These are phyloP conservation scores for Drosophila carrolli DNA, from an alignment of 1,140 invertebrate genomes.

Conservation along the genomic window DNA sequence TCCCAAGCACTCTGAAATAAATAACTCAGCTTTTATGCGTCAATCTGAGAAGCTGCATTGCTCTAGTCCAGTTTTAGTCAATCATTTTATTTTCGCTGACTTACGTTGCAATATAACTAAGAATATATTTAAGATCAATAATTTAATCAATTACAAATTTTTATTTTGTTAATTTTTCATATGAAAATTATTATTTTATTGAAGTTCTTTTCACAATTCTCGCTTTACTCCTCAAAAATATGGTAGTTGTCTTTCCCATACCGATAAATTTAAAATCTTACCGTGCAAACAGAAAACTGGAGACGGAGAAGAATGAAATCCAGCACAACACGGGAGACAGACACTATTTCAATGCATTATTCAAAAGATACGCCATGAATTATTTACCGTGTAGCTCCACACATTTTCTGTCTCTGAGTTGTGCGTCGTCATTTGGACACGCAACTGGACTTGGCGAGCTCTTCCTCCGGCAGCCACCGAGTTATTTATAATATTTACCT, in stretches of 20 bases:
- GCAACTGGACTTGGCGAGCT: slow-evolving; percentile 15
- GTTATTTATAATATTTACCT: slow-evolving; percentile 42
- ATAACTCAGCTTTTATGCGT: neutral
- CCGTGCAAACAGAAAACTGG: slow-evolving; percentile 4
- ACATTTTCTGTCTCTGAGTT: slow-evolving; percentile 20
- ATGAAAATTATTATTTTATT: neutral
- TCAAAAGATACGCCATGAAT: slow-evolving; percentile 7
- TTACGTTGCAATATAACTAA: no score
- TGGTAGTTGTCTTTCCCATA: neutral
- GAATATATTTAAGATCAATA: no score
- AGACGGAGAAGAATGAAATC: neutral
- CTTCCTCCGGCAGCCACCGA: neutral
- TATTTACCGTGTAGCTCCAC: neutral
- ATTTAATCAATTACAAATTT: no score
- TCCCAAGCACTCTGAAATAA: neutral
- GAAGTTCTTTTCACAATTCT: neutral
- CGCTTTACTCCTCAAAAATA: no score
- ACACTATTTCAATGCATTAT: slow-evolving; percentile 33
- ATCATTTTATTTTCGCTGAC: no score
- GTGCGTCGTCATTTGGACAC: slow-evolving; percentile 43
- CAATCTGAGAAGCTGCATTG: neutral
- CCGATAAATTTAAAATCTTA: neutral
- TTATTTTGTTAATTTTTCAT: neutral
- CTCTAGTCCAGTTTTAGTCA: no score
- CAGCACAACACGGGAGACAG: slow-evolving; percentile 10